A percentile compares a stretch with the other conserved stretches of the same genome.
Conservation (phyloP, 2,113 vertebrate genomes). For the Silurus meridionalis region DNA sequence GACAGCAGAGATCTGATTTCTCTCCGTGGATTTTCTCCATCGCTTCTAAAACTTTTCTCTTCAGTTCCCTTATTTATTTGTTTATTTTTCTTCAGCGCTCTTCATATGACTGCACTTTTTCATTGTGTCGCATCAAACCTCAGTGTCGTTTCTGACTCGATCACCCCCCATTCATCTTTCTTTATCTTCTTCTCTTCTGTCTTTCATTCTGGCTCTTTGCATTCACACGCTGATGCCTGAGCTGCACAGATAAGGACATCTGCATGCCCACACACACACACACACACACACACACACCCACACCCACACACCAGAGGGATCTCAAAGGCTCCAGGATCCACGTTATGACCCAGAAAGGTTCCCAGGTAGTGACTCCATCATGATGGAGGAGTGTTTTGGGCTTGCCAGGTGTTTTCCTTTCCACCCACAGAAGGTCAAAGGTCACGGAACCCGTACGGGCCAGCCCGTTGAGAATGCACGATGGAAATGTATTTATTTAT, state of each 20-base stretch:
- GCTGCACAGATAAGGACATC: conserved; percentile 4
- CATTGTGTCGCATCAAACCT: neutral
- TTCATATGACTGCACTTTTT: neutral
- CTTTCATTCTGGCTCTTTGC: neutral
- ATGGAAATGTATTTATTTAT: neutral
- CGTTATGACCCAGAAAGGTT: neutral
- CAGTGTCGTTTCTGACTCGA: neutral
- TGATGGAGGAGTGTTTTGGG: neutral
- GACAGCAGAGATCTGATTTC: too few species aligned
- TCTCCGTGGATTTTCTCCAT: neutral
- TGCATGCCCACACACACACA: conserved; percentile 13
- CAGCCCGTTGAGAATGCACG: neutral
- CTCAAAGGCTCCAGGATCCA: neutral
- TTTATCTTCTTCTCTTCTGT: neutral
- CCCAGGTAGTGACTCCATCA: conserved; percentile 20
- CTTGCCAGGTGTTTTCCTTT: neutral
- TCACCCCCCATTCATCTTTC: neutral
- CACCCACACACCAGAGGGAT: neutral
- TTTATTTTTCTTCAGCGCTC: neutral
- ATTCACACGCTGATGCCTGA: neutral
- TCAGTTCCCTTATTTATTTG: too few species aligned
- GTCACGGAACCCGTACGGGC: neutral
- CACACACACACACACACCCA: neutral
- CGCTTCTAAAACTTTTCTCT: neutral
- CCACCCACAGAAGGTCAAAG: neutral